Percentiles rank a stretch among this genome's conserved stretches.
Conservation (phyloP, 2,113 vertebrate species). For the Stegostoma tigrinum region DNA sequence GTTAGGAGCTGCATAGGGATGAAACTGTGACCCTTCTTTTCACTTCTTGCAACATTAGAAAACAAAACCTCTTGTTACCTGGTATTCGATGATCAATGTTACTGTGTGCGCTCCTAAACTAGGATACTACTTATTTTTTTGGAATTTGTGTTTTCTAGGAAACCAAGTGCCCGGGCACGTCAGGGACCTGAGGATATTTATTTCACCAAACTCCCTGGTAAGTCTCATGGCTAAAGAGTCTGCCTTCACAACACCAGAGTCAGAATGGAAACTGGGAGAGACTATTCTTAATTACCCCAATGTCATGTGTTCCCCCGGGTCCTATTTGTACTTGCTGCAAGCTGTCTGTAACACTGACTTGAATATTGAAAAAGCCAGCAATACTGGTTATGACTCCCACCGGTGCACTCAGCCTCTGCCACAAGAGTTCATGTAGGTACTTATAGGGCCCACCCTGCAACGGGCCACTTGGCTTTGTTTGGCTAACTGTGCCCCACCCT, state of each 20-base stretch:
- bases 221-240: slow-evolving; percentile 37
- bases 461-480: background rate
- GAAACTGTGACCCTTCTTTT: background rate
- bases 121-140: background rate
- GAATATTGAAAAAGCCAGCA: background rate
- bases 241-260: background rate
- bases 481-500: background rate
- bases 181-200: slow-evolving; percentile 79
- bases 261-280: no score
- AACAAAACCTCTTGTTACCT: background rate
- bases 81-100: background rate
- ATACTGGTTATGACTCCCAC: background rate
- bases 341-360: background rate
- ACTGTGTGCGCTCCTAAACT: background rate
- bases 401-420: background rate
- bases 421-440: background rate
- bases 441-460: background rate
- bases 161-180: slow-evolving; percentile 60
- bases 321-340: background rate
- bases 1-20: background rate
- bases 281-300: background rate
- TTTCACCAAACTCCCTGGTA: slow-evolving; percentile 81
- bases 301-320: background rate
- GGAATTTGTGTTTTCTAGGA: slow-evolving; percentile 55
- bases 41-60: background rate